phyloP scores from a whole-genome alignment of 2,888 invertebrate genomes.

The Agonopterix arenella region DNA sequence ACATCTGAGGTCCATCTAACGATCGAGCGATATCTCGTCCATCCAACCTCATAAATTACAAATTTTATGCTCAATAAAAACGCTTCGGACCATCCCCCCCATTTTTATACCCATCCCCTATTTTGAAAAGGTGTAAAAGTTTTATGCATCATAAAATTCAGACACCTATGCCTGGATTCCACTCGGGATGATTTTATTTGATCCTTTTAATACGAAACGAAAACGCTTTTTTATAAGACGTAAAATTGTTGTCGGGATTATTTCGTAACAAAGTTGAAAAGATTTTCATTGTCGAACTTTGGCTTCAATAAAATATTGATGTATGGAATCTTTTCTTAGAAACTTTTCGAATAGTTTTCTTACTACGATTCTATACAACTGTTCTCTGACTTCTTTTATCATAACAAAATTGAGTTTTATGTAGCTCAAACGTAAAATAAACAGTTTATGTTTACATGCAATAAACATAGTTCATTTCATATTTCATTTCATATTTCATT shows the following conservation, averaged over 20 bases:
- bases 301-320: too few relatives aligned
- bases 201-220: slow-evolving; percentile 22
- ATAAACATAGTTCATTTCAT: too few relatives aligned
- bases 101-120: slow-evolving; percentile 12
- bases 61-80: slow-evolving; percentile 47
- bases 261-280: neutral
- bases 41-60: slow-evolving; percentile 44
- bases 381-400: too few relatives aligned
- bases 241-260: slow-evolving; percentile 1
- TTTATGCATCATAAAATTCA: slow-evolving; percentile 43
- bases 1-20: slow-evolving; percentile 12
- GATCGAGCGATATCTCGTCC: slow-evolving; percentile 10
- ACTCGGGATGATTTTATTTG: slow-evolving; percentile 29
- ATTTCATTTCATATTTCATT: too few relatives aligned
- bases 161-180: slow-evolving; percentile 30
- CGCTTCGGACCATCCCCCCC: slow-evolving; percentile 5
- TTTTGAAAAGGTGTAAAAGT: slow-evolving; percentile 52
- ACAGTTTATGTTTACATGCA: too few relatives aligned
- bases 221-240: slow-evolving; percentile 4
- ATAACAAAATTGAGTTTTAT: too few relatives aligned
- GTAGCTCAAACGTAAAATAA: too few relatives aligned
- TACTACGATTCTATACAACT: too few relatives aligned
- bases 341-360: too few relatives aligned
- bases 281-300: too few relatives aligned
- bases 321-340: too few relatives aligned